Conservation (phyloP, 2,113 vertebrate species). For the Dasyprocta punctata region DNA sequence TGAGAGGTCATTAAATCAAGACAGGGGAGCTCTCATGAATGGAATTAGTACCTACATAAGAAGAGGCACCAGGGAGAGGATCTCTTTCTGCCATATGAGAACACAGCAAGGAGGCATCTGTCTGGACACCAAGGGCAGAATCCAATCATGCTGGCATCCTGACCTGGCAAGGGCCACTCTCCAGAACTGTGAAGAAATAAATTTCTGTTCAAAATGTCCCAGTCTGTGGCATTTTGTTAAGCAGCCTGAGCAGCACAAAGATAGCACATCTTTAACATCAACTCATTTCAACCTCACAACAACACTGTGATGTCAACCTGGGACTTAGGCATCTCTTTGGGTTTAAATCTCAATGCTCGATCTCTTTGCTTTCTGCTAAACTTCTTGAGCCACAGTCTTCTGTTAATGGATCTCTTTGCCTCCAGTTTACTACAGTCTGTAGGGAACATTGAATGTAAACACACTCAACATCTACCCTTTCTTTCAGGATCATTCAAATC, state of each 20-base stretch:
- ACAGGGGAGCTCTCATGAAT: not conserved
- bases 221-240: not conserved
- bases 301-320: not conserved
- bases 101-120: not conserved
- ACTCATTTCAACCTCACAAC: not conserved
- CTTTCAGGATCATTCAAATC: not conserved
- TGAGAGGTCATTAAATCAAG: not conserved
- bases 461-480: not conserved
- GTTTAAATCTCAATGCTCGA: not conserved
- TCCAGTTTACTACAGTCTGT: not conserved
- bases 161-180: not conserved
- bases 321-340: not conserved
- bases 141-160: not conserved
- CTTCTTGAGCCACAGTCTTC: not conserved
- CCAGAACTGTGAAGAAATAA: not conserved
- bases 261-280: not conserved
- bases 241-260: not conserved
- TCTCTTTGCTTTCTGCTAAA: not conserved
- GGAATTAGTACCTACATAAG: not conserved
- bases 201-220: not conserved
- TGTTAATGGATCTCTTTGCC: not conserved
- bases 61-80: not conserved
- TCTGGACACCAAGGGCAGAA: not conserved
- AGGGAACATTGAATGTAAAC: not conserved
- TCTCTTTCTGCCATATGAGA: not conserved